phyloP scores from a whole-genome alignment of 1,140 invertebrate genomes.

The Helicoverpa armigera region DNA sequence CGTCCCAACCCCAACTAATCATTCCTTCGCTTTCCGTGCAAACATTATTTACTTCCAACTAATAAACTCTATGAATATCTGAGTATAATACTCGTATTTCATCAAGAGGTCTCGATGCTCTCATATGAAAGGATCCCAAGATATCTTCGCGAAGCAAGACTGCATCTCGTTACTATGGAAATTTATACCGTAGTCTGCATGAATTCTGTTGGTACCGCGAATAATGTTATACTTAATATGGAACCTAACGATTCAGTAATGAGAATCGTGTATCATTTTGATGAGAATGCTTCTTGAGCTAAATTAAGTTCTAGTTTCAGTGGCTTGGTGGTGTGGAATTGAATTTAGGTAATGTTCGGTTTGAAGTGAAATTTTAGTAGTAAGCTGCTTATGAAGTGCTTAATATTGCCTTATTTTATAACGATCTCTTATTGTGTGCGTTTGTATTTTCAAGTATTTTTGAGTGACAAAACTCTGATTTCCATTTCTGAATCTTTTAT shows the following conservation, averaged over 20 bases:
- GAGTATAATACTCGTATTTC: slow-evolving; percentile 38
- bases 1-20: slow-evolving; percentile 31
- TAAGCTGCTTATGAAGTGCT: too few relatives aligned
- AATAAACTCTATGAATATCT: slow-evolving; percentile 41
- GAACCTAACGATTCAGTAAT: slow-evolving; percentile 36
- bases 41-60: slow-evolving; percentile 44
- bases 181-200: slow-evolving; percentile 40
- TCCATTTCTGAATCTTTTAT: too few relatives aligned
- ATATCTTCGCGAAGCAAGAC: slow-evolving; percentile 23
- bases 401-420: too few relatives aligned
- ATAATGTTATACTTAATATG: slow-evolving; percentile 35
- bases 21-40: slow-evolving; percentile 21
- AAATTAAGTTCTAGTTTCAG: slow-evolving; percentile 17
- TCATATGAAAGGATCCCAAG: slow-evolving; percentile 32
- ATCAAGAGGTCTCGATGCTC: slow-evolving; percentile 38
- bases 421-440: too few relatives aligned
- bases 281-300: slow-evolving; percentile 13
- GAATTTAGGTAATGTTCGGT: background rate
- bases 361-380: too few relatives aligned
- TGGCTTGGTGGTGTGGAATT: background rate
- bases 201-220: slow-evolving; percentile 33
- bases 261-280: slow-evolving; percentile 23
- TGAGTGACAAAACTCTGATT: too few relatives aligned
- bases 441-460: too few relatives aligned
- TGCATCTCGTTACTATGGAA: slow-evolving; percentile 45